phyloP scores from a whole-genome alignment of 2,888 invertebrate genomes.

The Hypomecis atomaria region DNA sequence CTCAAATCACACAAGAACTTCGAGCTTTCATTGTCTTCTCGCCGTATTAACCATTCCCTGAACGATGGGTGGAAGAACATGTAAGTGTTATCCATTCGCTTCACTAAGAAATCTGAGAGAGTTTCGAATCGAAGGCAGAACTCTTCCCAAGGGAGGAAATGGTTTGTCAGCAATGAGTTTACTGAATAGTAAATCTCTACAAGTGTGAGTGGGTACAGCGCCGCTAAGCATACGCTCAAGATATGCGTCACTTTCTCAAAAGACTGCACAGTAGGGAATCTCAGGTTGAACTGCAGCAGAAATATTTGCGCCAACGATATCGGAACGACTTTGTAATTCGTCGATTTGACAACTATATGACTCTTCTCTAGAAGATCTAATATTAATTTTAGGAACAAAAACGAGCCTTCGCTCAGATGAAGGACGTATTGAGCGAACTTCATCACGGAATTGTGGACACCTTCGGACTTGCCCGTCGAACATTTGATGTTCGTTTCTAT shows the following conservation, averaged over 20 bases:
- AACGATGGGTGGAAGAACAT: conserved; percentile 99
- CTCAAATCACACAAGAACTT: conserved; percentile 98
- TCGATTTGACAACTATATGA: conserved; percentile 95
- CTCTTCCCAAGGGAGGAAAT: conserved; percentile 94
- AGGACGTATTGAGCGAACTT: conserved; percentile 95
- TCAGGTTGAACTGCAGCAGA: conserved; percentile 94
- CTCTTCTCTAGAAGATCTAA: conserved; percentile 96
- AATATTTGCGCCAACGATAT: conserved; percentile 95
- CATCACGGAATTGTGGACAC: conserved; percentile 87
- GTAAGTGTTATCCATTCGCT: conserved; percentile 95
- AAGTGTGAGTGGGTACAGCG: conserved; percentile 94
- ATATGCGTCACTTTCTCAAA: conserved; percentile 96
- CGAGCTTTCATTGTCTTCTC: conserved; percentile 93
- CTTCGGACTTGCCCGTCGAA: conserved; percentile 87
- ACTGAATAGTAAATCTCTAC: conserved; percentile 97
- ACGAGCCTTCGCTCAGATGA: conserved; percentile 93
- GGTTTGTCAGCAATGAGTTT: conserved; percentile 92
- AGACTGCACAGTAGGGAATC: conserved; percentile 95
- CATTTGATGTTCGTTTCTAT: conserved; percentile 93
- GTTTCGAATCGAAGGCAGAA: conserved; percentile 94
- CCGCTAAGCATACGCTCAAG: conserved; percentile 95
- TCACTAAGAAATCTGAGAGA: conserved; percentile 94
- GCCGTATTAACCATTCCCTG: conserved; percentile 97
- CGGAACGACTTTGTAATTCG: conserved; percentile 96
- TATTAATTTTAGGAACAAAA: conserved; percentile 95